phyloP scores from a whole-genome alignment of 2,113 vertebrate genomes.

The Thymallus thymallus region DNA sequence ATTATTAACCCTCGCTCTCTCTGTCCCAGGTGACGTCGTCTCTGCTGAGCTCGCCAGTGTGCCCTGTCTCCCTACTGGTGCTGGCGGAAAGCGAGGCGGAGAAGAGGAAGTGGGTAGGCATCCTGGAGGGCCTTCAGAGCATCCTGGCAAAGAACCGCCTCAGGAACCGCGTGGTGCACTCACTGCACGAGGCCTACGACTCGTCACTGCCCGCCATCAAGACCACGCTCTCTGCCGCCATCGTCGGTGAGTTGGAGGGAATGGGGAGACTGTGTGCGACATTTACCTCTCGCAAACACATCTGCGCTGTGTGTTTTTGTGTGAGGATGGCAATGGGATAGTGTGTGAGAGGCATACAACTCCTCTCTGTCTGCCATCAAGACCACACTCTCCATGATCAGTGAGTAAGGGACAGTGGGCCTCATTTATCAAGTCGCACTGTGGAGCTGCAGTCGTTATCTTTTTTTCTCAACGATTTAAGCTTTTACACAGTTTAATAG shows the following conservation, averaged over 20 bases:
- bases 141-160: constrained; percentile 91
- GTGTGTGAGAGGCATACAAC: constrained; percentile 88
- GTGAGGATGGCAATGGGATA: not conserved
- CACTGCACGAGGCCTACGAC: constrained; percentile 92
- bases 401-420: no score
- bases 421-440: no score
- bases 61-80: constrained; percentile 87
- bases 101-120: constrained; percentile 94
- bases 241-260: constrained; percentile 77
- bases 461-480: no score
- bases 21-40: constrained; percentile 84
- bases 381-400: constrained; percentile 80
- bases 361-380: constrained; percentile 91
- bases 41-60: constrained; percentile 82
- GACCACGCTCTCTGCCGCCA: constrained; percentile 82
- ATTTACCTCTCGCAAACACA: not conserved
- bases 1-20: not conserved
- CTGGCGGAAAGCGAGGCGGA: constrained; percentile 93
- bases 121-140: constrained; percentile 89
- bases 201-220: constrained; percentile 91
- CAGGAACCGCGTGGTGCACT: constrained; percentile 82
- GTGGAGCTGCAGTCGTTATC: no score
- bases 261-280: not conserved
- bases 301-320: not conserved
- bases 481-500: no score